Conservation (phyloP, 2,888 invertebrate species). For the Epirrhoe alternata region DNA sequence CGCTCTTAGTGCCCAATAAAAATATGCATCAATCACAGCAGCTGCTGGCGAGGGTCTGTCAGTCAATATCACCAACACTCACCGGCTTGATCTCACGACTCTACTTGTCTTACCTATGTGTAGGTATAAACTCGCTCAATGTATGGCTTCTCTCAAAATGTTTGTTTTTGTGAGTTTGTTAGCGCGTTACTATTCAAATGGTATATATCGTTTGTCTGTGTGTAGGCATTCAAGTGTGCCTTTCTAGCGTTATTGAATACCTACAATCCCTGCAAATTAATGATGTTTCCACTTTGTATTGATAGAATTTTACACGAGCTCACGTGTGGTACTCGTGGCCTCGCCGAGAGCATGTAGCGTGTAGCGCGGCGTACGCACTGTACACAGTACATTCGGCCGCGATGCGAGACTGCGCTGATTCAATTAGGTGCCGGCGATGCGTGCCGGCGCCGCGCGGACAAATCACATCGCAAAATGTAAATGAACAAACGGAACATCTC, state of each 20-base stretch:
- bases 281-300: background rate
- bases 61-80: too few species aligned
- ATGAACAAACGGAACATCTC: constrained; percentile 1
- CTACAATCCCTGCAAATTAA: background rate
- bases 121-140: too few species aligned
- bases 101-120: too few species aligned
- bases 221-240: background rate
- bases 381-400: background rate
- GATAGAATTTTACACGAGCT: background rate
- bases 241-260: background rate
- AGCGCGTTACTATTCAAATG: background rate
- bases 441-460: background rate
- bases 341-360: background rate
- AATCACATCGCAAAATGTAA: background rate
- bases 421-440: background rate
- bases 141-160: too few species aligned
- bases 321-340: background rate
- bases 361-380: background rate
- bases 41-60: too few species aligned
- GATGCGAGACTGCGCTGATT: constrained; percentile 2
- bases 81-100: too few species aligned
- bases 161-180: background rate
- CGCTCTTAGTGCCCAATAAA: background rate
- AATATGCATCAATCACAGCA: background rate
- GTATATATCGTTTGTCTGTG: background rate